A percentile compares a stretch with the other conserved stretches of the same genome.
Conservation (phyloP, 2,113 vertebrate genomes). For the Phyllostomus hastatus region DNA sequence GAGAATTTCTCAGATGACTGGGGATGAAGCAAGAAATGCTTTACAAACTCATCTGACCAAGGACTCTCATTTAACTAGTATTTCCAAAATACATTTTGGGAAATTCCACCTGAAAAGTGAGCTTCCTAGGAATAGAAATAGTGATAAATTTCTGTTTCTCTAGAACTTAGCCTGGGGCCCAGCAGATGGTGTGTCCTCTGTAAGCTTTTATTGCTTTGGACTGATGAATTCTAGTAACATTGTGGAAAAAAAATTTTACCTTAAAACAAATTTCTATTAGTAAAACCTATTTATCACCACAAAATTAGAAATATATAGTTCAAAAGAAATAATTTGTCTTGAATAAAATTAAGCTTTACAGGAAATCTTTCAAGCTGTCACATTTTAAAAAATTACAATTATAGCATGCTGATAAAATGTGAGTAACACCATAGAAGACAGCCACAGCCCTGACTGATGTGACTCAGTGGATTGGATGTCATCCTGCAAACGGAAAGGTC, state of each 20-base stretch:
- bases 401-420: neutral
- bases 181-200: neutral
- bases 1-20: neutral
- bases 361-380: neutral
- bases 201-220: neutral
- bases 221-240: neutral
- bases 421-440: neutral
- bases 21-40: neutral
- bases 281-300: conserved; percentile 6
- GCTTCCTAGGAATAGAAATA: neutral
- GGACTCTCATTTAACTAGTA: neutral
- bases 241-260: neutral
- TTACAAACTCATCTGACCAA: neutral
- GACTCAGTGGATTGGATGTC: too few relatives aligned
- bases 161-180: neutral
- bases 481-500: too few relatives aligned
- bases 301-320: neutral
- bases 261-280: conserved; percentile 27
- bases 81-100: neutral
- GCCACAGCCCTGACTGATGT: neutral
- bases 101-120: neutral
- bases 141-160: neutral
- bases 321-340: conserved; percentile 24
- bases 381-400: neutral
- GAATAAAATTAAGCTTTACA: conserved; percentile 11